These are phyloP conservation scores for Notolepis coatsorum DNA, from an alignment of 2,797 vertebrate genomes.

Conservation along the genomic window DNA sequence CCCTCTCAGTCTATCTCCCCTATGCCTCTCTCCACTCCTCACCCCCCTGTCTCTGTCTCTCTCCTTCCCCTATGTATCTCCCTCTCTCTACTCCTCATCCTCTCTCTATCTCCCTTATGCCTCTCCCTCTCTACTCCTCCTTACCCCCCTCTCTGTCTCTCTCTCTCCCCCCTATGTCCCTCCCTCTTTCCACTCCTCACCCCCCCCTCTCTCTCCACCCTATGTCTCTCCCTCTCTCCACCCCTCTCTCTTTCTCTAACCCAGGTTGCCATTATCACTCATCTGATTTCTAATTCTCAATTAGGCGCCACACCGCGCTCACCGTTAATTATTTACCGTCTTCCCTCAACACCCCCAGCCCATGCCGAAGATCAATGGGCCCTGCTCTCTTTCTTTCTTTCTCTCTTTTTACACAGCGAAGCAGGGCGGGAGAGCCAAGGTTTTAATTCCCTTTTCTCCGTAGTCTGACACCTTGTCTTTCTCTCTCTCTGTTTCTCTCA, in stretches of 20 bases:
- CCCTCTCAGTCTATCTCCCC: neutral
- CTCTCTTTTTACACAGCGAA: slow-evolving; percentile 23
- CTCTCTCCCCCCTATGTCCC: slow-evolving; percentile 25
- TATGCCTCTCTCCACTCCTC: slow-evolving; percentile 20
- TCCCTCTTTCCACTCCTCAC: neutral
- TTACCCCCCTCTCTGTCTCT: slow-evolving; percentile 29
- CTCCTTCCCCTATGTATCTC: too few relatives aligned
- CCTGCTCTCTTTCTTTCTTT: slow-evolving; percentile 10
- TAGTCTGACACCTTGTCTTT: neutral
- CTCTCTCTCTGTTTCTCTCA: neutral
- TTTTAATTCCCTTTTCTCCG: slow-evolving; percentile 36
- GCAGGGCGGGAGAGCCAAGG: slow-evolving; percentile 25
- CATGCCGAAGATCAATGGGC: slow-evolving; percentile 52
- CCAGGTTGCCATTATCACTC: slow-evolving; percentile 64
- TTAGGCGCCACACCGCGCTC: slow-evolving; percentile 56
- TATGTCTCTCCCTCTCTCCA: slow-evolving; percentile 31
- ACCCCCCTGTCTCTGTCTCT: neutral
- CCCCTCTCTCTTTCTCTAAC: slow-evolving; percentile 36
- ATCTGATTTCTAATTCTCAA: slow-evolving; percentile 74
- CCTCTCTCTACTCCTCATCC: neutral
- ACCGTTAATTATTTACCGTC: slow-evolving; percentile 70
- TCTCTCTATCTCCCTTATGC: slow-evolving; percentile 14
- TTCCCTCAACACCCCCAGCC: slow-evolving; percentile 54
- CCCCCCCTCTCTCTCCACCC: slow-evolving; percentile 28
- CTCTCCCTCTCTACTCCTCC: slow-evolving; percentile 17